These are phyloP conservation scores for Propithecus deckenii DNA, from an alignment of 2,797 vertebrate species.

Conservation along the genomic window DNA sequence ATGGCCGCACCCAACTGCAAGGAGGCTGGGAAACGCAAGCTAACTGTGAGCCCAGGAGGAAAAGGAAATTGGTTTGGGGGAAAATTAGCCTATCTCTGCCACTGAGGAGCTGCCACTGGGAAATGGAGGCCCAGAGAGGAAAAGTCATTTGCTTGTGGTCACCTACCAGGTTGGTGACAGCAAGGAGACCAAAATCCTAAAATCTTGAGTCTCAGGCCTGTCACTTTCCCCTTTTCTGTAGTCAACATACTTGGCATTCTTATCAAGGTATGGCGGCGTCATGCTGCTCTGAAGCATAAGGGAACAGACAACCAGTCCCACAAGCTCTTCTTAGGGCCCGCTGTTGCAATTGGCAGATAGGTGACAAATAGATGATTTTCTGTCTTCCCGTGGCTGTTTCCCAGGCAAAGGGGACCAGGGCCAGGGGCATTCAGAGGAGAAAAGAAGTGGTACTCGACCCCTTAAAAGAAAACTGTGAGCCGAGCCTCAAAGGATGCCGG, in stretches of 20 bases:
- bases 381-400: background rate
- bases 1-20: background rate
- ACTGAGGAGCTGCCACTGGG: background rate
- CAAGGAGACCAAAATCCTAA: background rate
- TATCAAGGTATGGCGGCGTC: fast-evolving
- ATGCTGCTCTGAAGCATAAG: background rate
- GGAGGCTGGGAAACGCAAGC: background rate
- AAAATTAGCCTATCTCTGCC: background rate
- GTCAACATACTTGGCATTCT: no score
- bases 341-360: background rate
- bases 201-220: background rate
- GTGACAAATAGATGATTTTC: background rate
- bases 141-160: background rate
- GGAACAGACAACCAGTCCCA: background rate
- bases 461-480: background rate
- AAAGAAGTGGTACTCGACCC: background rate
- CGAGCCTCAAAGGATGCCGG: no score
- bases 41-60: background rate
- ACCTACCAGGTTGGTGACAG: background rate
- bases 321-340: background rate
- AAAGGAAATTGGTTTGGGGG: background rate
- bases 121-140: background rate
- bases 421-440: background rate
- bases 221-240: background rate
- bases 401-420: background rate